A percentile compares a stretch with the other conserved stretches of the same genome.
Evolutionary conservation across 2,888 invertebrate species (phyloP).

Genomic region (Phengaris alcon): DNA sequence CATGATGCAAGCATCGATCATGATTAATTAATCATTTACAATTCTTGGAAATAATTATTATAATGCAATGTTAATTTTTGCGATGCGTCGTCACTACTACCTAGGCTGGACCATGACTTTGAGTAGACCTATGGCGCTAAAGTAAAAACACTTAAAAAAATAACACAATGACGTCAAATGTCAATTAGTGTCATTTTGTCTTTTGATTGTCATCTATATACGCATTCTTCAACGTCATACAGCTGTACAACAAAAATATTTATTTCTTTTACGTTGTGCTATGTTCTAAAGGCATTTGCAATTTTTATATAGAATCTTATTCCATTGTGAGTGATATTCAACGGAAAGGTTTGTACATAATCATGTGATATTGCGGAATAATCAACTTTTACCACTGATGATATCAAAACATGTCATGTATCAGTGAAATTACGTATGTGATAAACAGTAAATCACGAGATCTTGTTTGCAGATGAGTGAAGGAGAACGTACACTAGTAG

Average conservation of each 20-base stretch:
- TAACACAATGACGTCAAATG: background rate
- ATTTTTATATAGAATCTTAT: slow-evolving; percentile 35
- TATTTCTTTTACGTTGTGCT: slow-evolving; percentile 34
- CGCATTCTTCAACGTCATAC: slow-evolving; percentile 32
- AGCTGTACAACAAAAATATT: slow-evolving; percentile 29
- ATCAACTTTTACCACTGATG: background rate
- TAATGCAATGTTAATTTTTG: too few species aligned
- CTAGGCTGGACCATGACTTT: too few species aligned
- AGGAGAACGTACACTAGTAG: slow-evolving; percentile 67
- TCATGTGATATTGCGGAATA: background rate
- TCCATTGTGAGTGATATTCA: slow-evolving; percentile 33
- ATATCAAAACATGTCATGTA: slow-evolving; percentile 30
- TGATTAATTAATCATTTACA: too few species aligned
- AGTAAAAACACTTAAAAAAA: slow-evolving; percentile 36
- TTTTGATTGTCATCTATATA: slow-evolving; percentile 55
- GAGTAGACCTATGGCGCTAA: too few species aligned
- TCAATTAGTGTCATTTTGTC: background rate
- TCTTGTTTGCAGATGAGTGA: slow-evolving; percentile 69
- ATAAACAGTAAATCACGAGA: slow-evolving; percentile 41
- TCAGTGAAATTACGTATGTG: slow-evolving; percentile 37
- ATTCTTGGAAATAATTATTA: too few species aligned
- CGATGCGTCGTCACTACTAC: too few species aligned
- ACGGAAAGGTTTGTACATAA: slow-evolving; percentile 34
- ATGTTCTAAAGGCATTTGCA: slow-evolving; percentile 37
- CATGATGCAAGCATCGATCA: too few species aligned